These are phyloP conservation scores for Callaeas wilsoni DNA, from an alignment of 2,113 vertebrate species.

Conservation along the genomic window DNA sequence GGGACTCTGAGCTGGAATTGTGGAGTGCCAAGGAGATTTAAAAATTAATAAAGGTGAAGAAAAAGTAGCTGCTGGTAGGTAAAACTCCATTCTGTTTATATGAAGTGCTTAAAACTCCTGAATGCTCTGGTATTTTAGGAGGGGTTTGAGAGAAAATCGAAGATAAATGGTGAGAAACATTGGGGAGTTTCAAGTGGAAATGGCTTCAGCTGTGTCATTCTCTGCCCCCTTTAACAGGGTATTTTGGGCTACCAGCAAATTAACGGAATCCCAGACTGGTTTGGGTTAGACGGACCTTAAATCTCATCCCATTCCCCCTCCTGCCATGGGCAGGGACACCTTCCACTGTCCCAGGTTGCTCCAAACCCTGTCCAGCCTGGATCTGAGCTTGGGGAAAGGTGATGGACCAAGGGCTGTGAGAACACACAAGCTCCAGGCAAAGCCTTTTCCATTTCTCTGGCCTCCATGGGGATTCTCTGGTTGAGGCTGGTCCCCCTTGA, in stretches of 20 bases:
- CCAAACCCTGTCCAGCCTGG: not conserved
- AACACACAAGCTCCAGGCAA: not conserved
- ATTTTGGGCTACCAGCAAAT: not conserved
- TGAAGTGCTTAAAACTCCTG: not conserved
- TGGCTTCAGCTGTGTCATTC: not conserved
- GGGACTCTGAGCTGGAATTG: not conserved
- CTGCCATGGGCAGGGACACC: not conserved
- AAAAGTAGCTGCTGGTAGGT: not conserved
- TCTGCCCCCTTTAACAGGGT: not conserved
- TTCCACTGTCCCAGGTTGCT: not conserved
- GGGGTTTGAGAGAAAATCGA: not conserved
- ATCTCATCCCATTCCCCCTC: not conserved
- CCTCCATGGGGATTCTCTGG: not conserved
- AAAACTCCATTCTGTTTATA: not conserved
- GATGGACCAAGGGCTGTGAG: not conserved
- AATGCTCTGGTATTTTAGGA: not conserved
- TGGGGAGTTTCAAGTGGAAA: not conserved
- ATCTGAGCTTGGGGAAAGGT: not conserved
- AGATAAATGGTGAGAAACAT: not conserved
- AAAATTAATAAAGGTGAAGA: not conserved
- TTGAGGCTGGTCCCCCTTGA: not conserved
- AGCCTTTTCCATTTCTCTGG: not conserved
- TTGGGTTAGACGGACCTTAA: not conserved
- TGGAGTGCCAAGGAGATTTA: not conserved
- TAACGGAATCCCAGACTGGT: not conserved